Conservation (phyloP, 2,797 vertebrate species). For the Cygnus olor region DNA sequence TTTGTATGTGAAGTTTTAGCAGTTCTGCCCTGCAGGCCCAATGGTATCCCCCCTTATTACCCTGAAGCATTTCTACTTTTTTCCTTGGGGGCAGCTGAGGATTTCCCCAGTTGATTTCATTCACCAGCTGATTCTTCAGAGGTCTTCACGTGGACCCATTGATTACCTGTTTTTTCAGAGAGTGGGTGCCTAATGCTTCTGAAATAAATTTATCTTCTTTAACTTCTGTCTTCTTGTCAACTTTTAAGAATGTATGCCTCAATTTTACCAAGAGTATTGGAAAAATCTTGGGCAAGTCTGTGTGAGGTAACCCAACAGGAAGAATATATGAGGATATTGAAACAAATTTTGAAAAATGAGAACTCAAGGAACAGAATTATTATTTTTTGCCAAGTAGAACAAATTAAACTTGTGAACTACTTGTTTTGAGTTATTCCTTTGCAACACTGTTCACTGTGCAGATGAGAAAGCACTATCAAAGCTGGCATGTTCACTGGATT, state of each 20-base stretch:
- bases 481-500: neutral
- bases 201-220: neutral
- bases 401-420: neutral
- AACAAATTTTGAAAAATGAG: neutral
- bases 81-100: neutral
- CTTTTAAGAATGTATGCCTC: neutral
- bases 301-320: neutral
- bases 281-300: neutral
- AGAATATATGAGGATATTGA: neutral
- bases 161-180: neutral
- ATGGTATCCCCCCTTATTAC: too few species aligned
- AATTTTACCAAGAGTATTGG: neutral
- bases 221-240: neutral
- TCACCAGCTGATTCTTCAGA: neutral
- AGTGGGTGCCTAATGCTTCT: neutral
- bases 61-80: neutral
- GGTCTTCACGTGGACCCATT: fast-evolving
- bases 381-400: neutral
- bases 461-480: neutral
- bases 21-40: neutral
- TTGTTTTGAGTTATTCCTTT: neutral
- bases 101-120: neutral
- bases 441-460: neutral
- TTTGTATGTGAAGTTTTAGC: neutral
- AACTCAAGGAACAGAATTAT: neutral